phyloP scores from a whole-genome alignment of 2,888 invertebrate species.

The Nomada lathburiana region DNA sequence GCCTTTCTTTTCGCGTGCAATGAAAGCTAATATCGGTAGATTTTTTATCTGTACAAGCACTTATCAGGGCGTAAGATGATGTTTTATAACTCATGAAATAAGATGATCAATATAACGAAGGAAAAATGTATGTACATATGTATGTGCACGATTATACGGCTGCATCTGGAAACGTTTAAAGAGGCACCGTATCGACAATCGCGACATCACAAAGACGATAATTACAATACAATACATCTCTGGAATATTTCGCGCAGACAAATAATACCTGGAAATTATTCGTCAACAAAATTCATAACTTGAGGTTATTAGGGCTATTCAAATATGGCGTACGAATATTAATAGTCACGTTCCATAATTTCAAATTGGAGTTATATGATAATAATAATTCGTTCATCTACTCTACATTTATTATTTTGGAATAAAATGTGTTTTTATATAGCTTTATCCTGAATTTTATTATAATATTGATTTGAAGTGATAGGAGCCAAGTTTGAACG shows the following conservation, averaged over 20 bases:
- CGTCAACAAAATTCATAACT: background rate
- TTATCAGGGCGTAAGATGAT: background rate
- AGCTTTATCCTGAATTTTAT: too few relatives aligned
- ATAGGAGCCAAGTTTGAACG: background rate
- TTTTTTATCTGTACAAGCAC: background rate
- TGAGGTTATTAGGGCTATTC: background rate
- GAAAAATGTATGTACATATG: background rate
- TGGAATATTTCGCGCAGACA: background rate
- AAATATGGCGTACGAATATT: background rate
- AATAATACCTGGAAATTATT: background rate
- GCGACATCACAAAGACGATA: background rate
- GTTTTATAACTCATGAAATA: background rate
- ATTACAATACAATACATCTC: slow-evolving; percentile 12
- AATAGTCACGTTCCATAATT: background rate
- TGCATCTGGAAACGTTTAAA: background rate
- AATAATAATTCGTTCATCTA: background rate
- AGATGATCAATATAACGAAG: slow-evolving; percentile 11
- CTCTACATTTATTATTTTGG: background rate
- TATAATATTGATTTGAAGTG: background rate
- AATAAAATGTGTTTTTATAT: too few relatives aligned
- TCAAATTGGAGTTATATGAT: background rate
- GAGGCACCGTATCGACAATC: slow-evolving; percentile 4
- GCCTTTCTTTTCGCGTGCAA: background rate
- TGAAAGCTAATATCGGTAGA: background rate
- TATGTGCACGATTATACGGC: background rate